Evolutionary conservation across 35 echinoderm and acorn worm species (phyloP), one percentile per base, ranked within the genome.

Genomic region (Heliocidaris tuberculata): DNA sequence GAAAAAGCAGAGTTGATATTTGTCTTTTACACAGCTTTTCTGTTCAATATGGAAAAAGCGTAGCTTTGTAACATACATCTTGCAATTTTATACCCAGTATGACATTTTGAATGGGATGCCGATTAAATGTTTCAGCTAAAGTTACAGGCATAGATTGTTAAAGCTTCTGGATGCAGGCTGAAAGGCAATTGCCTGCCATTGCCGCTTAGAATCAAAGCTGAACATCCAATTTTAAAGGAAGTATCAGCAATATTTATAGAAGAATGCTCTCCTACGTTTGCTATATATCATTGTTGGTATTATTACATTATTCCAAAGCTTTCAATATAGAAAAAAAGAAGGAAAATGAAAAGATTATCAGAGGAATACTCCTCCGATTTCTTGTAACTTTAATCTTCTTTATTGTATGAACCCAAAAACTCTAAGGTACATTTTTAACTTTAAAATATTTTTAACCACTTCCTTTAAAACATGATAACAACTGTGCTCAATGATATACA

Each of bases 121-220:
- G 65, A 78, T 78, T 78, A 78, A 78, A 78, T 78, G 65, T 78
- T 78, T 78, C 65, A 78, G 65, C 65, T 78, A 27, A 19, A 78
- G 17, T 78, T 78, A 78, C 65, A n/a, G 19, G n/a, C 65, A 27
- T 7, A 19, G 65, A 19, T 78, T 78, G 19, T 78, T 78, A 78
- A 78, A 78, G 65, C 65, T 5, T 78, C 0, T 21, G 6, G 27
- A 78, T 27, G 65, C 19, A 27, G 65, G 65, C 65, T 78, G 65
- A 78, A 78, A 78, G 65, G 65, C 65, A 78, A 78, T 78, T 78
- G 65, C 65, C 27, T 78, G 65, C 65, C 65, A 78, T 78, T 78
- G 65, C 65, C 27, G 21, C 65, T 78, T 78, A 78, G 65, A 78
- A n/a, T 78, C 65, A 78, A 56, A 78, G 65, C 27, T 78, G 0